Evolutionary conservation across 2,797 vertebrate species (phyloP).

Genomic region (Microhierax caerulescens): DNA sequence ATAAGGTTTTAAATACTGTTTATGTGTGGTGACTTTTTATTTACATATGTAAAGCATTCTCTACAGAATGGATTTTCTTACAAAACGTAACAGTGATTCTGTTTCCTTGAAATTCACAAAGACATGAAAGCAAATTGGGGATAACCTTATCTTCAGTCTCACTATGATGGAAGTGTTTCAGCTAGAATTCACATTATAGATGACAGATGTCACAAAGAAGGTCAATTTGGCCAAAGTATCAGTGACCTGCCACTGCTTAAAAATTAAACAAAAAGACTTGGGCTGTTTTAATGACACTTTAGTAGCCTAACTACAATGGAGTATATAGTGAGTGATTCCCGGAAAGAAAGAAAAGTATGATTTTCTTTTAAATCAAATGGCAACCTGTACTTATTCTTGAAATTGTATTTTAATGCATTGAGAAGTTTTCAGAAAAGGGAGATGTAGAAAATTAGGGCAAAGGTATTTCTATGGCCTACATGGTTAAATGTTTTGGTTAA

Average conservation of each 20-base stretch:
- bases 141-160: neutral
- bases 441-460: neutral
- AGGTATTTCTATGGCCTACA: neutral
- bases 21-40: neutral
- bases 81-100: constrained; percentile 29
- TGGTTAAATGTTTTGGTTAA: neutral
- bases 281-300: neutral
- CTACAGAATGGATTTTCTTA: constrained; percentile 49
- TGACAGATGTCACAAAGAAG: neutral
- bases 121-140: constrained; percentile 1
- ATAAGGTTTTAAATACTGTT: constrained; percentile 52
- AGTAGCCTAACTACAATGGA: neutral
- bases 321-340: neutral
- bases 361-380: neutral
- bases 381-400: neutral
- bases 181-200: neutral
- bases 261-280: neutral
- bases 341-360: neutral
- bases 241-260: neutral
- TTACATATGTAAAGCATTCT: constrained; percentile 49
- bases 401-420: neutral
- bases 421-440: neutral
- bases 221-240: neutral
- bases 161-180: neutral
- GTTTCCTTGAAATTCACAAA: constrained; percentile 36